Conservation (phyloP, 2,888 invertebrate species). For the Athalia circularis region DNA sequence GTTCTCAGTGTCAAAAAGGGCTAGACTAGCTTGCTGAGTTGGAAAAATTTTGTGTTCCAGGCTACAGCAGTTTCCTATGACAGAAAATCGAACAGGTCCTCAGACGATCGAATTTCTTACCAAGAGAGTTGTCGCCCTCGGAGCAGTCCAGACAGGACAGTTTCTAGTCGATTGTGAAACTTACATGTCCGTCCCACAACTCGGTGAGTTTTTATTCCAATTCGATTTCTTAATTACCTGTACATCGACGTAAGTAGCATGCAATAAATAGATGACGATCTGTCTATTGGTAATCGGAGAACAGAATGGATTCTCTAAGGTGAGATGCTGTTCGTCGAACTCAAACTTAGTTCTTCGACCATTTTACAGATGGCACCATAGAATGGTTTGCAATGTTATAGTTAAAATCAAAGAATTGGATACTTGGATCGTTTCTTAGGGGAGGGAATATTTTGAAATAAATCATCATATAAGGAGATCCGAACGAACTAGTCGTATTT, state of each 20-base stretch:
- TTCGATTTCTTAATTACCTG: background rate
- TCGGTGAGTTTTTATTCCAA: constrained; percentile 74
- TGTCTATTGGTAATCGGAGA: background rate
- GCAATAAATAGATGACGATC: no score
- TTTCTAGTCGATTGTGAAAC: constrained; percentile 97
- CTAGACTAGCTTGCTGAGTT: background rate
- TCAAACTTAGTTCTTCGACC: constrained; percentile 4
- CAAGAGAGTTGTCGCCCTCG: constrained; percentile 89
- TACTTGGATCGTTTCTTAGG: no score
- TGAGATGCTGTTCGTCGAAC: background rate
- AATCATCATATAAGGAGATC: no score
- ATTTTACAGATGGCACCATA: constrained; percentile 27
- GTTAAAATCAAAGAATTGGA: no score
- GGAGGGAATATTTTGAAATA: no score
- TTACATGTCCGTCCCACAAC: constrained; percentile 86
- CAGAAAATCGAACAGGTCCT: constrained; percentile 93
- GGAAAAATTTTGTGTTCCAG: constrained; percentile 70
- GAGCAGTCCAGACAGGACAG: constrained; percentile 91
- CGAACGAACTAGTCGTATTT: background rate
- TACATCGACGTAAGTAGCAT: no score
- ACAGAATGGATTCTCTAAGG: background rate
- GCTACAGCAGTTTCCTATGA: constrained; percentile 90
- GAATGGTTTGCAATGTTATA: no score
- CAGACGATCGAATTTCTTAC: constrained; percentile 91
- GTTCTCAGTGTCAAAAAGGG: no score